Evolutionary conservation across 2,113 vertebrate species (phyloP).

Genomic region (Amphilophus citrinellus): DNA sequence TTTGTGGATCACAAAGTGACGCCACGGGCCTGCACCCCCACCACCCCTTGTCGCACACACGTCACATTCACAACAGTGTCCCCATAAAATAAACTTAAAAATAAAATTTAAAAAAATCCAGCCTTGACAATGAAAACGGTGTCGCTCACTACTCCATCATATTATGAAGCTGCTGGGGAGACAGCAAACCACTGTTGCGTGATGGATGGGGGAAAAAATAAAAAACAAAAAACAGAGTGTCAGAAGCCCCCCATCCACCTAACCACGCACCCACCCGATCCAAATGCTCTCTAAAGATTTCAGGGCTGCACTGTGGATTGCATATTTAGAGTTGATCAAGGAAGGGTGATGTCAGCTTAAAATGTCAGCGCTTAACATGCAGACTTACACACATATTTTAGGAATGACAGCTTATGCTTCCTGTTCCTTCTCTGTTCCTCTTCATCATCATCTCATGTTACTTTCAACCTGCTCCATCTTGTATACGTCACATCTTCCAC

Average conservation of each 20-base stretch:
- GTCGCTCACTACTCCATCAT: conserved; percentile 39
- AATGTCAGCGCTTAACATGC: conserved; percentile 41
- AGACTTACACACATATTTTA: conserved; percentile 43
- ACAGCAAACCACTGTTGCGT: conserved; percentile 11
- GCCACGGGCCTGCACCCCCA: not conserved
- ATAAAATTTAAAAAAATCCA: conserved; percentile 17
- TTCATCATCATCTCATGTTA: conserved; percentile 5
- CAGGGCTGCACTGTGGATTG: conserved; percentile 19
- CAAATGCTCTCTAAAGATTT: conserved; percentile 32
- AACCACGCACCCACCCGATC: not conserved
- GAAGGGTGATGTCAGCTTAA: conserved; percentile 61
- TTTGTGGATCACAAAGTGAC: conserved; percentile 59
- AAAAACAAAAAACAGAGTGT: conserved; percentile 23
- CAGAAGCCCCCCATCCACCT: not conserved
- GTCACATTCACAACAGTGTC: not conserved
- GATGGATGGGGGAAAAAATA: conserved; percentile 17
- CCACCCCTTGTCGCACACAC: not conserved
- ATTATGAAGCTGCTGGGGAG: conserved; percentile 24
- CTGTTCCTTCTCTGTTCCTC: not conserved
- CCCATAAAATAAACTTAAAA: not conserved
- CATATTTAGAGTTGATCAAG: conserved; percentile 55
- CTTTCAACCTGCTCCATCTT: conserved; percentile 9
- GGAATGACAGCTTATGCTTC: conserved; percentile 33
- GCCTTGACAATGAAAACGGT: conserved; percentile 34
- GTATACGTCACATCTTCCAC: not conserved